Base-by-base conservation (phyloP, 1,140 invertebrate genomes). In the Ruditapes philippinarum region DNA sequence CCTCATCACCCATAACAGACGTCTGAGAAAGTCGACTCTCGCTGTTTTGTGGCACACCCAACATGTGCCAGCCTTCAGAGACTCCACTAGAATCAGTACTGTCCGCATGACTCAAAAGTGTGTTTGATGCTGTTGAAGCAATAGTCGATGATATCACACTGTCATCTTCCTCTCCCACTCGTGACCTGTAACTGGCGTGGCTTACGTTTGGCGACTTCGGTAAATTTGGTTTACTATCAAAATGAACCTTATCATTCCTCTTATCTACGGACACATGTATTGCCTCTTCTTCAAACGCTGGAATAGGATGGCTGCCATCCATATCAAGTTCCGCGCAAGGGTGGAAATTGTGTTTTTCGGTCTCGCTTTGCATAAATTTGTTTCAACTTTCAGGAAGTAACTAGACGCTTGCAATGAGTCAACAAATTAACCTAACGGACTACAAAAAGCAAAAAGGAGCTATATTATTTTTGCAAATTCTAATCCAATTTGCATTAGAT, bases 11-110 rank as follows among this genome's bases (percentile, higher is more conserved):
- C 22, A 65, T 51, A 54, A 89, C 68, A 19, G 87, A 89, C 25
- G 78, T 70, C 49, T 89, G 87, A 12, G 87, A 89, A 17, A 89
- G 60, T 57, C 87, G 33, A 57, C 65, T 82, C 42, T 89, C 87
- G 51, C 79, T 74, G 22, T 81, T 73, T 12, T 62, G 87, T 54
- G 87, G 87, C 25, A 89, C 60, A 54, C 78, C 33, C 33, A 89
- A 65, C 68, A 89, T 36, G 38, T 89, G 87, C 78, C 78, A 81
- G 40, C 45, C 74, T 38, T 89, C 87, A 42, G 87, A 89, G 9
- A 88, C 85, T 19, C 74, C 85, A 78, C 85, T 88, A 36, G 74
- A 80, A 28, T 88, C 85, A 28, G 85, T 88, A 38, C 85, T 88
- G 57, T 78, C 57, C 4, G 51, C 85, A 88, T 88, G 85, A 80